Conservation (phyloP, 2,888 invertebrate species). For the Linnaemya tessellans region DNA sequence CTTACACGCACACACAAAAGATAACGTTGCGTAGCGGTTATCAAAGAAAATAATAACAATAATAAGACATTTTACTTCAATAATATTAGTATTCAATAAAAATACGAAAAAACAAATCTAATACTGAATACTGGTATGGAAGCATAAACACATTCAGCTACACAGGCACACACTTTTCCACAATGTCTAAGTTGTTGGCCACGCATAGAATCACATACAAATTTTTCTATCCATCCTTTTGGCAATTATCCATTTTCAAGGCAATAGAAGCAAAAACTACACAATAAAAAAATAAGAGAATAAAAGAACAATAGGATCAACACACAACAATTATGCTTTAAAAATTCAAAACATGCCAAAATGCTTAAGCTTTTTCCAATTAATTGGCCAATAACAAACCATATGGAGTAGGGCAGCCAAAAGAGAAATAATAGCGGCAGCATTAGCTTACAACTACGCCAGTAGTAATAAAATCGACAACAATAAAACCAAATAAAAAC, state of each 20-base stretch:
- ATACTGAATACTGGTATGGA: constrained; percentile 5
- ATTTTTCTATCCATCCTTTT: constrained; percentile 42
- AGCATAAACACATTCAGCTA: neutral
- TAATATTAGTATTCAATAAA: constrained; percentile 69
- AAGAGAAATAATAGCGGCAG: constrained; percentile 37
- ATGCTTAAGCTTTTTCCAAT: constrained; percentile 72
- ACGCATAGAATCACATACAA: neutral
- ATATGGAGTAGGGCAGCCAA: constrained; percentile 51
- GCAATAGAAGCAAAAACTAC: constrained; percentile 12
- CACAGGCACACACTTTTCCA: neutral
- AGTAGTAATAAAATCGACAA: constrained; percentile 55
- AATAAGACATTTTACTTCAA: constrained; percentile 59
- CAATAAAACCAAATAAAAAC: too few relatives aligned
- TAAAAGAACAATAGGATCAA: constrained; percentile 22
- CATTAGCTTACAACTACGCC: constrained; percentile 7
- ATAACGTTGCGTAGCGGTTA: constrained; percentile 18
- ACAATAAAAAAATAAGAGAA: neutral
- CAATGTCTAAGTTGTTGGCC: neutral
- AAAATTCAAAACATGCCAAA: constrained; percentile 74
- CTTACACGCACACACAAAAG: neutral
- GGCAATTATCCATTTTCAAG: constrained; percentile 70
- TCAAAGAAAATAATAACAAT: constrained; percentile 43
- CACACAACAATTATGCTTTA: constrained; percentile 66
- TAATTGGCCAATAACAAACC: constrained; percentile 72
- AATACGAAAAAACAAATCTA: constrained; percentile 27